Conservation (phyloP, 2,888 invertebrate species). For the Hermodice carunculata region DNA sequence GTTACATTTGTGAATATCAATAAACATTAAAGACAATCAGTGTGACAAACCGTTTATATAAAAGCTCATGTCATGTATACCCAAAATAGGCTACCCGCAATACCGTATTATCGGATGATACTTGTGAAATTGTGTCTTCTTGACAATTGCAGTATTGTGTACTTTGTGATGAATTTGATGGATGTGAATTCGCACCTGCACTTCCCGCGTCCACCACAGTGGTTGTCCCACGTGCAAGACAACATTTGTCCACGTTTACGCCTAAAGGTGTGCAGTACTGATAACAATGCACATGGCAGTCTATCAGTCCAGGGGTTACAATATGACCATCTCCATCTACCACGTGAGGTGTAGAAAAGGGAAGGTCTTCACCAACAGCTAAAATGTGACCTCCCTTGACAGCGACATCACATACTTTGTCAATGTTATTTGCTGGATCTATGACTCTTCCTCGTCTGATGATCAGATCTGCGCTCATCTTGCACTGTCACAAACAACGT, state of each 20-base stretch:
- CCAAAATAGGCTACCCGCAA: too few species aligned
- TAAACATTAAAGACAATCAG: too few species aligned
- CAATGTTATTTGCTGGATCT: conserved; percentile 52
- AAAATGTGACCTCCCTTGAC: conserved; percentile 38
- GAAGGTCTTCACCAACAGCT: not conserved
- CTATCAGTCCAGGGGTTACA: conserved; percentile 51
- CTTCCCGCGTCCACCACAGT: conserved; percentile 61
- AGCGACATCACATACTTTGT: conserved; percentile 43
- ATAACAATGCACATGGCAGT: conserved; percentile 62
- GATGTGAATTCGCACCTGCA: conserved; percentile 52
- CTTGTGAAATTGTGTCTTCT: too few species aligned
- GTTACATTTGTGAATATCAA: too few species aligned
- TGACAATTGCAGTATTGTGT: too few species aligned
- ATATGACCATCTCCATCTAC: not conserved
- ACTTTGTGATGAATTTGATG: too few species aligned
- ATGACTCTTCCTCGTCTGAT: conserved; percentile 55
- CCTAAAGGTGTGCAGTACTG: conserved; percentile 60
- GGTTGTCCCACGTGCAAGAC: conserved; percentile 57
- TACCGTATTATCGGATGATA: too few species aligned
- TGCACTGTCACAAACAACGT: too few species aligned
- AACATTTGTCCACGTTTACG: conserved; percentile 53
- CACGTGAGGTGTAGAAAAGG: not conserved
- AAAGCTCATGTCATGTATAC: too few species aligned
- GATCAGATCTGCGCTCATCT: conserved; percentile 21
- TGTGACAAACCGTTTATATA: too few species aligned